These are phyloP conservation scores for Sporophila hypoxantha DNA, from an alignment of 2,113 vertebrate species.

Conservation along the genomic window DNA sequence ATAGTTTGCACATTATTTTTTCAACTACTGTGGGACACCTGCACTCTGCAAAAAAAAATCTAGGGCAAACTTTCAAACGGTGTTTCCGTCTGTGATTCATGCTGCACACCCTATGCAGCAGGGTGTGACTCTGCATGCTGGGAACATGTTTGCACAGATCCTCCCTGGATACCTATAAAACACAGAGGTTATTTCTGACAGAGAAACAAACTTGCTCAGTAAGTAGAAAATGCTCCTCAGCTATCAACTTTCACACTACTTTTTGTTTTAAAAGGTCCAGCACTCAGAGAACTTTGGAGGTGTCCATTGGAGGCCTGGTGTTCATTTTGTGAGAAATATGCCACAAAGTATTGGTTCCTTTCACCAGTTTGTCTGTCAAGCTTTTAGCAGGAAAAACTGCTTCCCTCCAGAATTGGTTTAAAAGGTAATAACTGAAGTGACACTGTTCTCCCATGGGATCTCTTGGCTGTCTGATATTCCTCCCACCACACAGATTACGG, in stretches of 20 bases:
- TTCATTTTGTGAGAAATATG: neutral
- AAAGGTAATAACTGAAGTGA: neutral
- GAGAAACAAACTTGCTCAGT: constrained; percentile 18
- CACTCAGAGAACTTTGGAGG: neutral
- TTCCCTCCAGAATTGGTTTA: neutral
- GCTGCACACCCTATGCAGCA: neutral
- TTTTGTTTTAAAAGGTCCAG: neutral
- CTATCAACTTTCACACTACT: neutral
- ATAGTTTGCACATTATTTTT: neutral
- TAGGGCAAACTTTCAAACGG: neutral
- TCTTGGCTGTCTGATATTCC: neutral
- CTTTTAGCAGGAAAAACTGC: neutral
- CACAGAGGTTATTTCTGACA: neutral
- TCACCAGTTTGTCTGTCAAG: neutral
- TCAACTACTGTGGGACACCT: neutral
- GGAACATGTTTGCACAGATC: constrained; percentile 51
- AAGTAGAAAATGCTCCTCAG: constrained; percentile 11
- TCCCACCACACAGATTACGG: neutral
- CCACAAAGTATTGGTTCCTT: neutral
- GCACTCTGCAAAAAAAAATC: neutral
- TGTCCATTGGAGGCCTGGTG: neutral
- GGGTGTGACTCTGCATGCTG: constrained; percentile 24
- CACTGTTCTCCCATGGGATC: neutral
- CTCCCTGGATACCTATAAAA: constrained; percentile 25
- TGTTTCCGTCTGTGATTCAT: constrained; percentile 34